A percentile compares a stretch with the other conserved stretches of the same genome.
phyloP scores from a whole-genome alignment of 2,113 vertebrate genomes.

The Riparia riparia region DNA sequence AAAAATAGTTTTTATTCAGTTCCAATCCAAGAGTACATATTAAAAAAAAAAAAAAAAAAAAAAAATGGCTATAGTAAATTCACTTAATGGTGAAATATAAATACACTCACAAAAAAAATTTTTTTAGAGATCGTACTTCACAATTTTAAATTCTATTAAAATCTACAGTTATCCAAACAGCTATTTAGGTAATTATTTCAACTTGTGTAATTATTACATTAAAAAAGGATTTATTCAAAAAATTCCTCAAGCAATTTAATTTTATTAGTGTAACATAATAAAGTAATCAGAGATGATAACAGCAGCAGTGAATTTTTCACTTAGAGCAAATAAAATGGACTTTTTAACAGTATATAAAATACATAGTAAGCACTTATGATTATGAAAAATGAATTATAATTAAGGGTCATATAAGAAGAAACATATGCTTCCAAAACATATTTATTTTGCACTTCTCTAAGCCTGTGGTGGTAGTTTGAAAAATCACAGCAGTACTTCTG shows the following conservation, averaged over 20 bases:
- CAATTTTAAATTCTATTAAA: conserved; percentile 2
- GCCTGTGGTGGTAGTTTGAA: not conserved
- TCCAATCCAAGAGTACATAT: not conserved
- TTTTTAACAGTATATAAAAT: not conserved
- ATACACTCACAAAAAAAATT: not conserved
- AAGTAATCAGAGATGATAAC: conserved; percentile 11
- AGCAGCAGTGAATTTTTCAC: not conserved
- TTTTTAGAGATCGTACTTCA: not conserved
- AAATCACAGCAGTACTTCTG: not conserved
- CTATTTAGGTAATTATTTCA: conserved; percentile 5
- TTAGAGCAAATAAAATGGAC: conserved; percentile 23
- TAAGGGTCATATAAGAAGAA: not conserved
- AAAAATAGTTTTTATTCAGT: not conserved
- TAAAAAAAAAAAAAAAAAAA: not conserved
- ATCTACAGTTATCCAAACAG: not conserved
- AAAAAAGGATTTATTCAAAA: conserved; percentile 7
- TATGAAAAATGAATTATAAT: not conserved
- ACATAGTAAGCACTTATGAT: not conserved
- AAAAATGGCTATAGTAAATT: not conserved
- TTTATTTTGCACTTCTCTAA: not conserved
- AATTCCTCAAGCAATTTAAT: not conserved
- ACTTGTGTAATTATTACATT: not conserved
- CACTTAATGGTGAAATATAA: not conserved
- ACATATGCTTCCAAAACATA: not conserved
- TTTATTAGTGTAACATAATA: not conserved